phyloP scores from a whole-genome alignment of 30 jellyfish, hydroid and myxozoan species.

The Sanderia malayensis region DNA sequence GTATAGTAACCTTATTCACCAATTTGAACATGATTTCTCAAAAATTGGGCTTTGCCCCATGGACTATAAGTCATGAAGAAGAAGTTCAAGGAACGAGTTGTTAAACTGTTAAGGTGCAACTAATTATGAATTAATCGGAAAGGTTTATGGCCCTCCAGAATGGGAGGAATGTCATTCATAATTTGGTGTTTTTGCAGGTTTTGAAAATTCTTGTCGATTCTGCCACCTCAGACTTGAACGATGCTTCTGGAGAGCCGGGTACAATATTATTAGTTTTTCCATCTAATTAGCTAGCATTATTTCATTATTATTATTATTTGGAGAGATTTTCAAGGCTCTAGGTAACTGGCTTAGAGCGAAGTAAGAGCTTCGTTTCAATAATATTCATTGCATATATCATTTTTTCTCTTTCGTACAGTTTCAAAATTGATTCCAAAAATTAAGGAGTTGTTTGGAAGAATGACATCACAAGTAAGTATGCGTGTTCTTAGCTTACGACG shows the following conservation, averaged over 20 bases:
- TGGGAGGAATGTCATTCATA: neutral
- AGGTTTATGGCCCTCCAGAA: neutral
- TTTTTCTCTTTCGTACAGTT: conserved; percentile 28
- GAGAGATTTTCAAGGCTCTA: neutral
- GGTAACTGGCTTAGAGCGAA: neutral
- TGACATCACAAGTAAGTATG: conserved; percentile 83
- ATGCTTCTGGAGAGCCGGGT: conserved; percentile 63
- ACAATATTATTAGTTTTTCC: too few relatives aligned
- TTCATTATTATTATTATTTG: neutral
- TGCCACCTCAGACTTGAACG: conserved; percentile 45
- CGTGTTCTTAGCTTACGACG: too few relatives aligned
- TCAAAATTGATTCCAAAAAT: conserved; percentile 50
- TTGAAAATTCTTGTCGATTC: conserved; percentile 65
- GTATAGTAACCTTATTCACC: too few relatives aligned
- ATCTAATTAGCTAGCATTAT: too few relatives aligned
- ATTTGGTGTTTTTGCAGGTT: conserved; percentile 26
- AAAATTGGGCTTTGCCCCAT: too few relatives aligned
- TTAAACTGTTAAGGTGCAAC: neutral
- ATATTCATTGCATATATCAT: neutral
- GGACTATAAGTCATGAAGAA: neutral
- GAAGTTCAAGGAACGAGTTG: neutral
- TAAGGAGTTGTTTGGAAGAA: conserved; percentile 71
- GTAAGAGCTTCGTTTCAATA: neutral
- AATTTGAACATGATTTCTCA: too few relatives aligned
- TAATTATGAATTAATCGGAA: too few relatives aligned